Base-by-base conservation (phyloP, 2,888 invertebrate genomes). In the Orchestes rusci region DNA sequence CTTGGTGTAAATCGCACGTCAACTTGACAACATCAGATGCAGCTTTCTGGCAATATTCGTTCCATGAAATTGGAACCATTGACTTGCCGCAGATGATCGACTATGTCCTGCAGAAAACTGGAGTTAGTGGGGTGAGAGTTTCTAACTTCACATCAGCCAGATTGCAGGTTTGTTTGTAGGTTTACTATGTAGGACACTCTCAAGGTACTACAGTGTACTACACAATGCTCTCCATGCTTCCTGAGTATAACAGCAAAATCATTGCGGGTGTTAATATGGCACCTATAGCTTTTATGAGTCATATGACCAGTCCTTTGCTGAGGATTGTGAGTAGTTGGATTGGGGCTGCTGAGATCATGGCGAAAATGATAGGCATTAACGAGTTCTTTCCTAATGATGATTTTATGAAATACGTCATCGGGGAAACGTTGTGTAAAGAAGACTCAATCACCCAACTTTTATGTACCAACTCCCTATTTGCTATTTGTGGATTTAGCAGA, bases 21-120 rank as follows among this genome's bases (percentile, higher is more conserved):
- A 37, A 19, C 8, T 45, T 56, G 4, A 48, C 56, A 34, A 59
- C 62, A 4, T 45, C 53, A 16, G 53, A 58, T 33, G 10, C 34
- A 67, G 32, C 64, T 76, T 67, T 64, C 48, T 68, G 66, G 66
- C 46, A 65, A 10, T 67, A 65, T 51, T 86, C 86, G 45, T 93
- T 83, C 81, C 85, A 92, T 61, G 82, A 90, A 62, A 87, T 92
- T 62, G 88, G 84, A 1, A 66, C 73, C 43, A 75, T 72, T 51
- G 94, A 94, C 65, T 60, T 93, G n/a, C 89, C 92, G 1, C 76
- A 84, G 0, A 83, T 82, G 71, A 81, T 95, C 33, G 84, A 93
- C 61, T 79, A 81, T 58, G 72, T 81, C n/a, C 65, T 82, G 1
- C 57, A 62, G 0, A 38, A 54, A 2, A 83, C 87, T 0, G 73